Conservation (phyloP, 1,140 invertebrate genomes). For the Psix sp. region DNA sequence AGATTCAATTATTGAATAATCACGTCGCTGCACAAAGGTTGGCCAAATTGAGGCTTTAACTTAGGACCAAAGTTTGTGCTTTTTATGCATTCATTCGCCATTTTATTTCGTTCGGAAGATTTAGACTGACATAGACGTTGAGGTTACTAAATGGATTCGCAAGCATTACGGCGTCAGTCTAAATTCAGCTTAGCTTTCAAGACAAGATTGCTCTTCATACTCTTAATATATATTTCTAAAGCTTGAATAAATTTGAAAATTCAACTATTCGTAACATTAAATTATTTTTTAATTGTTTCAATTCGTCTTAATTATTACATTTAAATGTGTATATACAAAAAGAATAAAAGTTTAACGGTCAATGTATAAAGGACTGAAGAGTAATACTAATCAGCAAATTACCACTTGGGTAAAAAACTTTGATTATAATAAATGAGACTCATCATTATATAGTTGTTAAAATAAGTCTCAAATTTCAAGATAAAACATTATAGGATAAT, state of each 20-base stretch:
- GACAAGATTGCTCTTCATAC: slow-evolving; percentile 55
- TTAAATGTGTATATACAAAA: too few species aligned
- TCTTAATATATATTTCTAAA: slow-evolving; percentile 40
- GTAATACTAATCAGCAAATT: too few species aligned
- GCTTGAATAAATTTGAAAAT: slow-evolving; percentile 28
- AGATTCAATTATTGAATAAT: slow-evolving; percentile 10
- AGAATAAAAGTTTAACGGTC: too few species aligned
- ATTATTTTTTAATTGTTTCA: slow-evolving; percentile 5
- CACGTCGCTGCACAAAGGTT: neutral
- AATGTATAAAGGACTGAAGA: too few species aligned
- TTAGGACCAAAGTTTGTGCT: slow-evolving; percentile 11
- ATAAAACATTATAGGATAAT: too few species aligned
- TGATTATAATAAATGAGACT: too few species aligned
- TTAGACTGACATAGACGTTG: slow-evolving; percentile 56
- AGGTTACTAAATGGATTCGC: slow-evolving; percentile 72
- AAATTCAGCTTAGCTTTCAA: slow-evolving; percentile 60
- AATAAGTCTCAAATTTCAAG: too few species aligned
- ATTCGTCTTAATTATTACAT: too few species aligned
- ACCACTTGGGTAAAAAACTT: too few species aligned
- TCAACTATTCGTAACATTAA: slow-evolving; percentile 25
- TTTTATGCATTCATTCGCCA: slow-evolving; percentile 21
- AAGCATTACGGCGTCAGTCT: slow-evolving; percentile 68
- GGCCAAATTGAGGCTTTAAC: slow-evolving; percentile 5
- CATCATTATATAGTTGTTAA: too few species aligned
- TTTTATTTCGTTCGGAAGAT: slow-evolving; percentile 29